Percentiles rank a stretch among this genome's conserved stretches.
phyloP scores from a whole-genome alignment of 2,113 vertebrate species.

The Pteropus alecto region DNA sequence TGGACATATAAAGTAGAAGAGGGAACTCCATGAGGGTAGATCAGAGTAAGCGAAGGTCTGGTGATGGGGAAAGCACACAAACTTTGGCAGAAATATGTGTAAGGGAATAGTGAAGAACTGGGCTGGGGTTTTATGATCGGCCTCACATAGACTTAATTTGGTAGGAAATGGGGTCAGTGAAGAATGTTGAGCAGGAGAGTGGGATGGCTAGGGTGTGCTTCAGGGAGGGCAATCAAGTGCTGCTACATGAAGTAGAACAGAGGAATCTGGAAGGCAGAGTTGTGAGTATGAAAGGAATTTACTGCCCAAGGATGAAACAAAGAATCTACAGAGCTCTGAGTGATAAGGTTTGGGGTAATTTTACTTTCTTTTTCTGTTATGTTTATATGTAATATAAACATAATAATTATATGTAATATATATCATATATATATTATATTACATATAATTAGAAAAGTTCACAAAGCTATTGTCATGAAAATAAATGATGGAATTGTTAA shows the following conservation, averaged over 20 bases:
- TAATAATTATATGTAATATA: neutral
- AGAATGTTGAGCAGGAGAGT: neutral
- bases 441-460: neutral
- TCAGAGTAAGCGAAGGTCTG: neutral
- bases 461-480: slow-evolving; percentile 1
- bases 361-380: neutral
- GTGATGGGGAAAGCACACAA: neutral
- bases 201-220: neutral
- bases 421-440: neutral
- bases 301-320: neutral
- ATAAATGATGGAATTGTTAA: neutral
- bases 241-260: neutral
- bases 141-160: neutral
- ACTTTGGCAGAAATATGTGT: neutral
- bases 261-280: neutral
- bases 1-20: neutral
- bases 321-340: neutral
- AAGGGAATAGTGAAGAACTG: neutral
- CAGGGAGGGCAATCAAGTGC: neutral
- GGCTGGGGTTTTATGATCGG: neutral
- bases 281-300: rapidly evolving
- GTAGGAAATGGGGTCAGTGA: neutral
- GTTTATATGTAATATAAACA: neutral
- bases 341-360: neutral
- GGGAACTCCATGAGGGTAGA: neutral